A percentile compares a stretch with the other conserved stretches of the same genome.
Evolutionary conservation across 1,140 invertebrate genomes (phyloP).

Genomic region (Danaus plexippus): DNA sequence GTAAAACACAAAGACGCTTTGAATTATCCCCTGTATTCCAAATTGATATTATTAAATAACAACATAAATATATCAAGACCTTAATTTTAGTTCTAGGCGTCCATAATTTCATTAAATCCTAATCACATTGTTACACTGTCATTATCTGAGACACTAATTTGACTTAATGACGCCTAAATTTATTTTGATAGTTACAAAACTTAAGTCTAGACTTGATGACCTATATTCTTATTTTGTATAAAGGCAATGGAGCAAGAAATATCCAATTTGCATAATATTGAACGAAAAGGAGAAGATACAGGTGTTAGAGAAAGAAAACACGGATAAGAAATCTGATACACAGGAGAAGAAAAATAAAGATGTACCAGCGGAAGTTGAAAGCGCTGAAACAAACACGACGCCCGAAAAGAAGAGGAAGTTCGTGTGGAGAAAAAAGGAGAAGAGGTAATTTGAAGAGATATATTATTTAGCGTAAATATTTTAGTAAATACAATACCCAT

Average conservation of each 20-base stretch:
- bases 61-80: too few species aligned
- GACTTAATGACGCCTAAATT: too few species aligned
- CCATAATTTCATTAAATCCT: too few species aligned
- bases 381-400: constrained; percentile 49
- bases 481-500: too few species aligned
- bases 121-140: too few species aligned
- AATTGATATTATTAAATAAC: too few species aligned
- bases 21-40: too few species aligned
- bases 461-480: not conserved
- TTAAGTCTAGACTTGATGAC: constrained; percentile 10
- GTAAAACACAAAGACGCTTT: too few species aligned
- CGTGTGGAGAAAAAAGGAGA: constrained; percentile 55
- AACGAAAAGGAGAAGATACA: constrained; percentile 65
- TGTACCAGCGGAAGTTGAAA: constrained; percentile 39
- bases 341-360: constrained; percentile 48
- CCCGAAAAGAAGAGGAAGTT: constrained; percentile 64
- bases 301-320: constrained; percentile 55
- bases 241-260: constrained; percentile 92
- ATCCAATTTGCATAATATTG: constrained; percentile 84
- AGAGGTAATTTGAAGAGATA: constrained; percentile 31
- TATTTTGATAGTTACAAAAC: too few species aligned
- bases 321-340: constrained; percentile 25
- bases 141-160: too few species aligned
- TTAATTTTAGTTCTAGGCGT: too few species aligned
- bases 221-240: constrained; percentile 28